Conservation (phyloP, 1,140 invertebrate species). For the Bombus superbus region DNA sequence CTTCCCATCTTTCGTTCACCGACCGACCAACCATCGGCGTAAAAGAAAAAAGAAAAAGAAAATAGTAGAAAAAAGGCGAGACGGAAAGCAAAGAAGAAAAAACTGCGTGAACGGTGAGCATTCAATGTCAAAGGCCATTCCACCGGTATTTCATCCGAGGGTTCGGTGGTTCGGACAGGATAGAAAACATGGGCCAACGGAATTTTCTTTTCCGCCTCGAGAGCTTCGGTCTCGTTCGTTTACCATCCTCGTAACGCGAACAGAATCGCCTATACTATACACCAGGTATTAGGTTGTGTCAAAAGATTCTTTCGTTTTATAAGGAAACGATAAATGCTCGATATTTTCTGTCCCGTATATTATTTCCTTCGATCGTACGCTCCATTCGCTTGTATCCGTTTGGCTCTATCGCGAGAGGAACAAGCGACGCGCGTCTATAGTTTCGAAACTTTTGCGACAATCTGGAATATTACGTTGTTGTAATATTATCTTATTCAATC, state of each 20-base stretch:
- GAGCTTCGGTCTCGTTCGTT: slow-evolving; percentile 15
- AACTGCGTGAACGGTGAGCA: slow-evolving; percentile 3
- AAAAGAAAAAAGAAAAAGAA: background rate
- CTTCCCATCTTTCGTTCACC: background rate
- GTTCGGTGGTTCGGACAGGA: background rate
- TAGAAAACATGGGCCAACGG: background rate
- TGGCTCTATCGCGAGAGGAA: too few relatives aligned
- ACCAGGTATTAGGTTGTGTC: fast-evolving
- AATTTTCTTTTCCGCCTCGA: slow-evolving; percentile 43
- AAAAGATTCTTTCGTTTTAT: too few relatives aligned
- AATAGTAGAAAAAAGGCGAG: background rate
- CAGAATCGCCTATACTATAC: background rate
- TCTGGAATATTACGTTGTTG: too few relatives aligned
- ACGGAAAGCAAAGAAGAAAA: background rate
- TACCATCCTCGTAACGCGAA: background rate
- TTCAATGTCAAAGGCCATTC: slow-evolving; percentile 10
- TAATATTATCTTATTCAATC: too few relatives aligned
- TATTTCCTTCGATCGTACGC: too few relatives aligned
- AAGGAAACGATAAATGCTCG: too few relatives aligned
- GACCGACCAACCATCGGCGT: background rate
- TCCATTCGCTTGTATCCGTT: too few relatives aligned
- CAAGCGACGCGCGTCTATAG: too few relatives aligned
- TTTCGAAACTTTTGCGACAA: too few relatives aligned
- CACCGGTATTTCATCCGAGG: slow-evolving; percentile 1
- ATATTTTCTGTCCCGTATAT: too few relatives aligned